Conservation (phyloP, 2,797 vertebrate species). For the Enteromius fasciolatus region DNA sequence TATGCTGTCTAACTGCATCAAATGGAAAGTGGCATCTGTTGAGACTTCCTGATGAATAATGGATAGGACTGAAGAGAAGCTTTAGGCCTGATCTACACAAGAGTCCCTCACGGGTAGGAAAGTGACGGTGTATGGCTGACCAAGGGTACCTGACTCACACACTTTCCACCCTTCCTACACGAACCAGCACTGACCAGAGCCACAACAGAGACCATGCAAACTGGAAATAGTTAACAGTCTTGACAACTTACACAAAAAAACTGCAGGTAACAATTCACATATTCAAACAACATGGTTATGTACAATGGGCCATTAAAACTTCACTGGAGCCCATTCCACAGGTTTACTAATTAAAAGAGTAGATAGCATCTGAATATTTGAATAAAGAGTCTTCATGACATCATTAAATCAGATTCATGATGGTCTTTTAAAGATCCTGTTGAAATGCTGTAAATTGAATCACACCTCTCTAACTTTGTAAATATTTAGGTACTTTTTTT, state of each 20-base stretch:
- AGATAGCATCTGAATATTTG: background rate
- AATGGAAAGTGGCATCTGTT: conserved; percentile 34
- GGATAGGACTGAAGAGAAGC: conserved; percentile 33
- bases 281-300: background rate
- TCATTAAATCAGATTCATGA: background rate
- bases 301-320: background rate
- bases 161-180: background rate
- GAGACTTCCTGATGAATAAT: conserved; percentile 41
- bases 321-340: background rate
- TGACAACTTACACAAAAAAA: conserved; percentile 13
- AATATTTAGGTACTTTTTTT: background rate
- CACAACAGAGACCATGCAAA: conserved; percentile 13
- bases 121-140: background rate
- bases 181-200: background rate
- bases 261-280: background rate
- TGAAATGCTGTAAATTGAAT: background rate
- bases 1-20: conserved; percentile 28
- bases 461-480: background rate
- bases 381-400: background rate
- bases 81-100: conserved; percentile 33
- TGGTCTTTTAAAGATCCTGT: background rate
- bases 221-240: conserved; percentile 2
- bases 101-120: background rate
- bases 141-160: background rate
- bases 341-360: background rate